Conservation (phyloP, 2,888 invertebrate genomes). For the Ariolimax columbianus region DNA sequence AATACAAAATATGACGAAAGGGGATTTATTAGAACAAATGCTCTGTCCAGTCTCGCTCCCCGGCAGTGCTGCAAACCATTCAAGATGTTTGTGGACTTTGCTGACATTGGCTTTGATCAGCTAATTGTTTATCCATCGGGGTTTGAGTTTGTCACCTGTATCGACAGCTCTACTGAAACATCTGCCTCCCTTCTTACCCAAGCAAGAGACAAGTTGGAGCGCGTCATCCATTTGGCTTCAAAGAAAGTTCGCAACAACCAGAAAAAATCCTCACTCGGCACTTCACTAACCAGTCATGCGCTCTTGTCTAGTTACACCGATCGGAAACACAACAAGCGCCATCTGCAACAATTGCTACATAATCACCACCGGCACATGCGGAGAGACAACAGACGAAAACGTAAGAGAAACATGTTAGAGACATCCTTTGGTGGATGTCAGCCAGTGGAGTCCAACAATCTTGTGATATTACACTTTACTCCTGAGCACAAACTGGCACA, state of each 20-base stretch:
- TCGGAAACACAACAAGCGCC: not conserved
- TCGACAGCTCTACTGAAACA: not conserved
- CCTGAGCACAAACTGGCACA: slow-evolving; percentile 15
- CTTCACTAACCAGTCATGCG: not conserved
- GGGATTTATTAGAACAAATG: not conserved
- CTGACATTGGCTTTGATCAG: not conserved
- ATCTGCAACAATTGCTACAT: not conserved
- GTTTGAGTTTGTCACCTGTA: slow-evolving; percentile 4
- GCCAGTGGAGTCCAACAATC: slow-evolving; percentile 2
- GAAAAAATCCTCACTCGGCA: not conserved
- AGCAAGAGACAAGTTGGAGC: not conserved
- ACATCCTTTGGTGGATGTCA: not conserved
- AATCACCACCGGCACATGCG: too few species aligned
- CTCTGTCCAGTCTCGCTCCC: not conserved
- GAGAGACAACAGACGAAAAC: not conserved
- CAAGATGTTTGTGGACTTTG: slow-evolving; percentile 4
- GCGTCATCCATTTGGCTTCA: not conserved
- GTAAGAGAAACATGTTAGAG: not conserved
- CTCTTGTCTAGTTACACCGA: not conserved
- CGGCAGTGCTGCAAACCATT: not conserved
- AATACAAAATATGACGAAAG: too few species aligned
- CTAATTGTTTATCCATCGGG: slow-evolving; percentile 20
- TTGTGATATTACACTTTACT: slow-evolving; percentile 32
- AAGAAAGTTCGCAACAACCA: not conserved
- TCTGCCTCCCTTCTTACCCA: not conserved